phyloP scores from a whole-genome alignment of 2,888 invertebrate species.

The Clusia tigrina region DNA sequence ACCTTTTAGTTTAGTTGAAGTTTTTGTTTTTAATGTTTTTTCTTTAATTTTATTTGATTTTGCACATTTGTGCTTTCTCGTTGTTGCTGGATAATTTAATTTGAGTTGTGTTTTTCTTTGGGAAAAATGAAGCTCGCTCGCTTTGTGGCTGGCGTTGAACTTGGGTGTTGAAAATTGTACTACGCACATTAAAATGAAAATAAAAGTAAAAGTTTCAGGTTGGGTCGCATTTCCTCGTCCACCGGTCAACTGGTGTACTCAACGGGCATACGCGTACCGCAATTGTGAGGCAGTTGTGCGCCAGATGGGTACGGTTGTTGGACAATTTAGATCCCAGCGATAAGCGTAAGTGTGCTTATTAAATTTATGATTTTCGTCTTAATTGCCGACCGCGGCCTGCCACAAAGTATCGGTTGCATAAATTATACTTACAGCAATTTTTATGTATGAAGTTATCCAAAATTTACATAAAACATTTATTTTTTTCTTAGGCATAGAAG shows the following conservation, averaged over 20 bases:
- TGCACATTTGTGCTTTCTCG: constrained; percentile 11
- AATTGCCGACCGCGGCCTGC: background rate
- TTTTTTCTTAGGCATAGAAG: too few relatives aligned
- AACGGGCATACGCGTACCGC: constrained; percentile 3
- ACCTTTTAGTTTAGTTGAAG: constrained; percentile 12
- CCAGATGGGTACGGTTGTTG: background rate
- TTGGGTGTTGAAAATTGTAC: constrained; percentile 48
- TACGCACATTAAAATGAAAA: constrained; percentile 28
- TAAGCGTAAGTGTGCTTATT: constrained; percentile 20
- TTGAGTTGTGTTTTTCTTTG: constrained; percentile 21
- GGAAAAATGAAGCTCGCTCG: constrained; percentile 2
- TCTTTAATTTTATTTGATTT: constrained; percentile 4
- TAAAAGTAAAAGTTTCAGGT: constrained; percentile 52
- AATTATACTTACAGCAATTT: background rate
- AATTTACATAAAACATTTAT: too few relatives aligned
- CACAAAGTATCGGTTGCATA: constrained; percentile 1
- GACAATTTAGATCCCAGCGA: constrained; percentile 19
- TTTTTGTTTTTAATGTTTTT: constrained; percentile 19
- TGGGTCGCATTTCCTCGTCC: constrained; percentile 32
- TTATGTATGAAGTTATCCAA: background rate
- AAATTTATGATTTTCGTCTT: constrained; percentile 11
- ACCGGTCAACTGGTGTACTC: background rate
- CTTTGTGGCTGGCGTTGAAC: constrained; percentile 38
- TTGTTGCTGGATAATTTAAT: constrained; percentile 12
- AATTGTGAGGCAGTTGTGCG: constrained; percentile 19